A percentile compares a stretch with the other conserved stretches of the same genome.
These are phyloP conservation scores for Phyllostomus discolor DNA, from an alignment of 2,113 vertebrate species.

Conservation along the genomic window DNA sequence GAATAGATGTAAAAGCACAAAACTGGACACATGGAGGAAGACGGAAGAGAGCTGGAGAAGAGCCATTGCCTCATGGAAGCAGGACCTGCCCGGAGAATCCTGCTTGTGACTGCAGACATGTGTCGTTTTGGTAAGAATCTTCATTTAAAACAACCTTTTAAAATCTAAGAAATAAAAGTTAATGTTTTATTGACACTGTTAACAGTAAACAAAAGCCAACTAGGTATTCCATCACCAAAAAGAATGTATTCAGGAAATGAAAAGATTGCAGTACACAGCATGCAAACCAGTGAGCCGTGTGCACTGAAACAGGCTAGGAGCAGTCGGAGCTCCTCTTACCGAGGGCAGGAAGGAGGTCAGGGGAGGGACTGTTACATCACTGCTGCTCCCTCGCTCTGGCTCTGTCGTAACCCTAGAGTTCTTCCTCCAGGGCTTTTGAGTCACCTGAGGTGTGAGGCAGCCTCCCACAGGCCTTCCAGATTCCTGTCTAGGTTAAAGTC, in stretches of 20 bases:
- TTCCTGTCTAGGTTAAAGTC: neutral
- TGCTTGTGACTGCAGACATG: no score
- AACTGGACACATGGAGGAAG: neutral
- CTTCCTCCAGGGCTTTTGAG: neutral
- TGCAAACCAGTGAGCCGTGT: neutral
- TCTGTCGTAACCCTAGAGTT: neutral
- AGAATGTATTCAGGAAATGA: neutral
- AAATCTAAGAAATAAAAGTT: neutral
- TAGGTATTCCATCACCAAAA: no score
- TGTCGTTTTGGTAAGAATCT: neutral
- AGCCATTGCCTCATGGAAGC: neutral
- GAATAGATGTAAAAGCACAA: neutral
- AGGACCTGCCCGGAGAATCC: neutral
- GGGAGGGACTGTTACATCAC: no score
- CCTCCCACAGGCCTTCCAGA: neutral
- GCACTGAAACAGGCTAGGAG: neutral
- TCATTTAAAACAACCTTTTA: neutral
- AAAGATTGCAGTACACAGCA: neutral
- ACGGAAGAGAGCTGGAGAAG: neutral
- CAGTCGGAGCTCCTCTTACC: neutral
- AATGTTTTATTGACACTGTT: neutral
- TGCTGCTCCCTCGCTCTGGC: no score
- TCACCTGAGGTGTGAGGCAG: neutral
- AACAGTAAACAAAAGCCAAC: neutral
- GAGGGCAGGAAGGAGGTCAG: no score